Evolutionary conservation across 1,140 invertebrate genomes (phyloP), one percentile per base, ranked within the genome.

Genomic region (Aphaenogaster rudis): DNA sequence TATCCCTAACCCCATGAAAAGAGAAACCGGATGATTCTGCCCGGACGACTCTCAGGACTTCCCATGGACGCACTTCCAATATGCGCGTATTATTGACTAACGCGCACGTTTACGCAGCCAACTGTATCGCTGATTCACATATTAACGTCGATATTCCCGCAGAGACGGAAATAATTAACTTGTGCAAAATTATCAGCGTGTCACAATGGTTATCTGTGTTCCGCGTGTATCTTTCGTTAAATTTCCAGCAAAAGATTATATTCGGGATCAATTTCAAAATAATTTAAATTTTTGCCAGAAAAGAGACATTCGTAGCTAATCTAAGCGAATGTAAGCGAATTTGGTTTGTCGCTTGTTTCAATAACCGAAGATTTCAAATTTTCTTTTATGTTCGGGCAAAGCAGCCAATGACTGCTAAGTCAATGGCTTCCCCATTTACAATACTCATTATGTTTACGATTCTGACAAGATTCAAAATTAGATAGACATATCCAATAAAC

Each of bases 11-110:
- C 81, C 88, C 81, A 89, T 91, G 90, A 91, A 92, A 93, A 76
- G 88, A 92, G 90, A 92, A 93, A 94, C 90, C 92, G 92, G 92
- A 93, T 92, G 92, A 94, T 91, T 93, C 88, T 86, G 87, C 88
- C 48, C 72, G 79, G 82, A 61, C 86, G 88, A 80, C 66, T 87
- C 88, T 90, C 86, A 90, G 88, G 82, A 91, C 93, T 93, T 93
- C 86, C 89, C 92, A 91, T 93, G 90, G 64, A 93, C 91, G 89
- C 81, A 48, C 86, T 90, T 88, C 77, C 88, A 89, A 85, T 66
- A 84, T 77, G 79, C 78, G 64, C 81, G 63, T 77, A 89, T 86
- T 81, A 89, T 84, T 79, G 77, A 84, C 88, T 86, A 78, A 80
- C 74, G 89, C 59, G 80, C 57, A 28, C 67, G 39, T 21, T 54